Evolutionary conservation across 1,140 invertebrate species (phyloP).

Genomic region (Latrodectus geometricus): DNA sequence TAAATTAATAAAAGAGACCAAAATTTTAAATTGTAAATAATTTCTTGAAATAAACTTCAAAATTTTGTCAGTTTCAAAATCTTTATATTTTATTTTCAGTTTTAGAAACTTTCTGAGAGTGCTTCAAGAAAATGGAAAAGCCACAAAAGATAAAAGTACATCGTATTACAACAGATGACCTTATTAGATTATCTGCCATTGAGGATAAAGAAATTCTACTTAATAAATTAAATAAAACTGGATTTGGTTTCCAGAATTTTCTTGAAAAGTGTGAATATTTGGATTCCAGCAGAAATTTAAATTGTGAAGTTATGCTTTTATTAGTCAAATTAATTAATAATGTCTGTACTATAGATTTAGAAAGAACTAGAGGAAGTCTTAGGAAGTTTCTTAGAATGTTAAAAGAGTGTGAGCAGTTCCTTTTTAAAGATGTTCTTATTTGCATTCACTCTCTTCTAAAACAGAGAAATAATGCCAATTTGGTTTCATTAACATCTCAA

Average conservation of each 20-base stretch:
- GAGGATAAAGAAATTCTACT: not conserved
- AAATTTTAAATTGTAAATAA: too few relatives aligned
- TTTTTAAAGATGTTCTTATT: not conserved
- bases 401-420: constrained; percentile 14
- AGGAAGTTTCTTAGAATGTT: constrained; percentile 11
- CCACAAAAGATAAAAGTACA: too few relatives aligned
- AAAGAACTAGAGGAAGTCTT: not conserved
- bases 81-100: too few relatives aligned
- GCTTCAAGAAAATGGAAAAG: too few relatives aligned
- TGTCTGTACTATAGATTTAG: not conserved
- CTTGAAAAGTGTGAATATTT: constrained; percentile 1
- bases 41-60: too few relatives aligned
- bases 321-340: not conserved
- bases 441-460: not conserved
- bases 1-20: too few relatives aligned
- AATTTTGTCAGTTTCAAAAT: too few relatives aligned
- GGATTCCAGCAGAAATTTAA: not conserved
- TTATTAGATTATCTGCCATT: not conserved
- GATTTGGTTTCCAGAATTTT: constrained; percentile 19
- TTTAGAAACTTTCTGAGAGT: too few relatives aligned
- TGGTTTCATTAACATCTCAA: not conserved
- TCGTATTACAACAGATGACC: not conserved
- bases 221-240: not conserved
- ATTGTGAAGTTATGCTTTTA: constrained; percentile 20
- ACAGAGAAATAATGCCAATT: not conserved